These are phyloP conservation scores for Hyphantria cunea DNA, from an alignment of 1,140 invertebrate genomes.

Conservation along the genomic window DNA sequence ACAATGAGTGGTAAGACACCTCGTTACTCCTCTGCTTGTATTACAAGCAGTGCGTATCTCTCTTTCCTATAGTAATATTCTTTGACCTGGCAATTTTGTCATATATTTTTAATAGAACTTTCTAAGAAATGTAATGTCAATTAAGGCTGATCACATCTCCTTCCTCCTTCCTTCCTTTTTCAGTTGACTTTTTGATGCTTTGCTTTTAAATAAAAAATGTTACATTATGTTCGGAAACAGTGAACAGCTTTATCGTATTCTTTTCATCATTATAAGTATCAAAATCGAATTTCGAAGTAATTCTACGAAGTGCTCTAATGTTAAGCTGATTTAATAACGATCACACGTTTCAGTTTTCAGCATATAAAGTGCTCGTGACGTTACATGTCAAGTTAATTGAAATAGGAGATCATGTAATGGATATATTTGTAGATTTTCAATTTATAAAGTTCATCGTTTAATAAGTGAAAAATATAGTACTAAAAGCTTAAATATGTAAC, in stretches of 20 bases:
- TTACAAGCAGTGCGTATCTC: constrained; percentile 20
- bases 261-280: too few species aligned
- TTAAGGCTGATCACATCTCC: too few species aligned
- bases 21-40: constrained; percentile 28
- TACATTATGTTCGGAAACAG: neutral
- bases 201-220: too few species aligned
- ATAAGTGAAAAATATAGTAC: too few species aligned
- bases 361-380: neutral
- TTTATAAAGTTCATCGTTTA: neutral
- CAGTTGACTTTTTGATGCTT: too few species aligned
- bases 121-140: too few species aligned
- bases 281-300: neutral
- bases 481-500: too few species aligned
- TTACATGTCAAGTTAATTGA: constrained; percentile 1
- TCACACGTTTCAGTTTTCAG: neutral
- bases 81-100: neutral
- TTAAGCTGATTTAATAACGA: neutral
- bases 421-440: neutral
- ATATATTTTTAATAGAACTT: too few species aligned
- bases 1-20: constrained; percentile 35
- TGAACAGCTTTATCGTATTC: neutral
- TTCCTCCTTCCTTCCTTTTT: too few species aligned
- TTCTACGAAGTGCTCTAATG: constrained; percentile 3
- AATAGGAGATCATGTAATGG: neutral
- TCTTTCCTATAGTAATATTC: constrained; percentile 22